Percentiles rank a stretch among this genome's conserved stretches.
These are phyloP conservation scores for Sminthurinus aureus DNA, from an alignment of 2,888 invertebrate species.

Conservation along the genomic window DNA sequence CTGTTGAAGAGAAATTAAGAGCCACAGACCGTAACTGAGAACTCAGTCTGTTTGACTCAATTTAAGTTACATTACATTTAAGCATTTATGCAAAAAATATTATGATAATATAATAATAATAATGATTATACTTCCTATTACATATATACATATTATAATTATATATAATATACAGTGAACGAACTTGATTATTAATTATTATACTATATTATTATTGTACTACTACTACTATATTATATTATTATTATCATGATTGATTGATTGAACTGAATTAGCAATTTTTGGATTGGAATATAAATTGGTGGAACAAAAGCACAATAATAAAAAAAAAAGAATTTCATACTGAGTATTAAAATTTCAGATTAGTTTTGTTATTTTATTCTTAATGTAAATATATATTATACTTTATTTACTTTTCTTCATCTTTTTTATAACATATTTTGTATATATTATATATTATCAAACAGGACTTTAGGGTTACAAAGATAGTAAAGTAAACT, in stretches of 20 bases:
- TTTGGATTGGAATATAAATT: constrained; percentile 43
- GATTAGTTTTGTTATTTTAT: not conserved
- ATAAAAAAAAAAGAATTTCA: constrained; percentile 34
- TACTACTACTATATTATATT: constrained; percentile 37
- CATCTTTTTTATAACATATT: too few species aligned
- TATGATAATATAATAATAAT: constrained; percentile 36
- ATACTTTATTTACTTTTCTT: too few species aligned
- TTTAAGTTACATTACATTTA: constrained; percentile 43
- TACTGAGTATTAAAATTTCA: constrained; percentile 31
- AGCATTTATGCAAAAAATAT: constrained; percentile 41
- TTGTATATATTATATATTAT: too few species aligned
- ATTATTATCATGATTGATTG: constrained; percentile 30
- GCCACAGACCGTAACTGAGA: constrained; percentile 88
- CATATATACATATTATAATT: constrained; percentile 33
- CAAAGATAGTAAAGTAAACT: not conserved
- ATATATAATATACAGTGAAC: constrained; percentile 38
- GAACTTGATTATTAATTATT: constrained; percentile 43
- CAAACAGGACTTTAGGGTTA: too few species aligned
- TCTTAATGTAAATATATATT: too few species aligned
- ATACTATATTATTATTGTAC: constrained; percentile 39
- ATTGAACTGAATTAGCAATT: constrained; percentile 45
- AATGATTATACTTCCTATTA: constrained; percentile 40
- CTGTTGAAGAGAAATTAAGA: constrained; percentile 92
- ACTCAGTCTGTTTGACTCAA: constrained; percentile 42
- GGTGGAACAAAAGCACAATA: constrained; percentile 44